Conservation (phyloP, 1,140 invertebrate genomes). For the Drosophila fuyamai region DNA sequence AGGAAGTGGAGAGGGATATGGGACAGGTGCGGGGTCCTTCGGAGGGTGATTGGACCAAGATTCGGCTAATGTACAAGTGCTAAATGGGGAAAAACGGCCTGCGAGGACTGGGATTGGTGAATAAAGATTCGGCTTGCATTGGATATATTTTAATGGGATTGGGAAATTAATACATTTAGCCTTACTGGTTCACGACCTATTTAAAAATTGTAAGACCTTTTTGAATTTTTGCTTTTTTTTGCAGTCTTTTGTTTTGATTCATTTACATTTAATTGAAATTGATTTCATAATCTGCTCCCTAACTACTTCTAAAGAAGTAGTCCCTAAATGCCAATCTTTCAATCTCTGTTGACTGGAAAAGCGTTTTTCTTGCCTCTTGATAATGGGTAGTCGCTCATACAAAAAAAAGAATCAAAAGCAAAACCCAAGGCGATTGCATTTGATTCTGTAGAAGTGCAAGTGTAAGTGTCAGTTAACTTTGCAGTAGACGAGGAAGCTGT, state of each 20-base stretch:
- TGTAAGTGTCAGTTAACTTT: conserved; percentile 61
- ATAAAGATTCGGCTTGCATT: conserved; percentile 4
- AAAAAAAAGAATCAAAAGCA: conserved; percentile 11
- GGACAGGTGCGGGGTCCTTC: conserved; percentile 67
- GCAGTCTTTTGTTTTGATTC: too few relatives aligned
- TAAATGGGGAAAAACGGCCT: neutral
- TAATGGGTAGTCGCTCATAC: neutral
- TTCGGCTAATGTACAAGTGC: conserved; percentile 74
- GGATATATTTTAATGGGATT: neutral
- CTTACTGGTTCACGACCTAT: too few relatives aligned
- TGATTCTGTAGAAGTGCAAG: conserved; percentile 52
- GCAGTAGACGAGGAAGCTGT: conserved; percentile 21
- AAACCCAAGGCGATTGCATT: conserved; percentile 44
- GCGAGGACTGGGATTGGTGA: conserved; percentile 20
- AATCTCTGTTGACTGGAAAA: conserved; percentile 1
- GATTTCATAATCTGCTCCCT: too few relatives aligned
- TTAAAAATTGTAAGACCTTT: too few relatives aligned
- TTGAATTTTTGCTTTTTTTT: too few relatives aligned
- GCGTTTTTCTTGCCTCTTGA: conserved; percentile 19
- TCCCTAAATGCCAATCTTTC: conserved; percentile 9
- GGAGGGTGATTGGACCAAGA: conserved; percentile 69
- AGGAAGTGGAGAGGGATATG: conserved; percentile 65
- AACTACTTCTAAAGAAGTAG: neutral
- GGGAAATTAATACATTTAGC: too few relatives aligned
- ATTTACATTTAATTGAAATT: neutral